Conservation (phyloP, 2,113 vertebrate genomes). For the Prolemur simus region DNA sequence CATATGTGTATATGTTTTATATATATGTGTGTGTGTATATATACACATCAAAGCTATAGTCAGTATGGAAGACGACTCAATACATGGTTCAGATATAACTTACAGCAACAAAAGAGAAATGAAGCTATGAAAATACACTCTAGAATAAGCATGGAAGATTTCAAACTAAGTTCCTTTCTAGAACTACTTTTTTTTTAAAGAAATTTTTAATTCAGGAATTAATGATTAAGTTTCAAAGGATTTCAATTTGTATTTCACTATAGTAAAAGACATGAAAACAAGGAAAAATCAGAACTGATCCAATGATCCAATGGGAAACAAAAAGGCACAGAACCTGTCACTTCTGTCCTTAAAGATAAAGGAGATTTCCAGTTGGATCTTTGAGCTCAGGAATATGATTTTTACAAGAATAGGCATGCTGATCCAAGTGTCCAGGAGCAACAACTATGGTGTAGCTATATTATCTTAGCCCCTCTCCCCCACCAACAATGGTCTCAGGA, state of each 20-base stretch:
- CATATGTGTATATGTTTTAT: too few species aligned
- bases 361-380: neutral
- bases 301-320: neutral
- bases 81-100: neutral
- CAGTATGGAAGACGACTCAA: neutral
- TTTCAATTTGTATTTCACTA: neutral
- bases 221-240: conserved; percentile 1
- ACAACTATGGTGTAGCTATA: neutral
- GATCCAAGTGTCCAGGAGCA: neutral
- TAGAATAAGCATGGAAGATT: neutral
- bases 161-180: neutral
- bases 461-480: neutral
- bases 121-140: neutral
- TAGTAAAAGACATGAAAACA: neutral
- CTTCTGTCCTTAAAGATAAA: neutral
- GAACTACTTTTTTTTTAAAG: neutral
- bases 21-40: too few species aligned
- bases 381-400: neutral
- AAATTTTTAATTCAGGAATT: neutral
- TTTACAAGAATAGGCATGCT: neutral
- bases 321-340: neutral
- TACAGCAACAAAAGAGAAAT: neutral
- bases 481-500: neutral
- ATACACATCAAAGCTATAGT: neutral
- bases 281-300: neutral